These are phyloP conservation scores for Coecobrya sp. DNA, from an alignment of 2,888 invertebrate species.

Conservation along the genomic window DNA sequence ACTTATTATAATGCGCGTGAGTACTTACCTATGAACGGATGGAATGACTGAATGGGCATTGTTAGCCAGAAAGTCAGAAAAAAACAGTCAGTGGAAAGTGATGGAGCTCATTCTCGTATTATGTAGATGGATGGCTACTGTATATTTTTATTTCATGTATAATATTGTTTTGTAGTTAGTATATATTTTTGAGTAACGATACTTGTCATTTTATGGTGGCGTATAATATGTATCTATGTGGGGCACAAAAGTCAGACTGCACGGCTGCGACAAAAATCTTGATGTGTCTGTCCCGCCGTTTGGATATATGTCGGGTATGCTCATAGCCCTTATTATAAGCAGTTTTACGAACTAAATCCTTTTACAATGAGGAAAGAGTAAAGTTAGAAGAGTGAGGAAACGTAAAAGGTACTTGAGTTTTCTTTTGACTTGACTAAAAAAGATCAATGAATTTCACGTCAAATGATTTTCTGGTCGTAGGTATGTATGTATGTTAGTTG, in stretches of 20 bases:
- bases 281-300: constrained; percentile 24
- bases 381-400: constrained; percentile 16
- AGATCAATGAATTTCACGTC: constrained; percentile 73
- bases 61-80: neutral
- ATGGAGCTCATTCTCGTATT: neutral
- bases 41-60: constrained; percentile 21
- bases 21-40: constrained; percentile 1
- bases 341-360: neutral
- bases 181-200: neutral
- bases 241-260: constrained; percentile 70
- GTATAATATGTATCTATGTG: neutral
- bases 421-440: constrained; percentile 40
- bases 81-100: constrained; percentile 29
- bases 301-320: neutral
- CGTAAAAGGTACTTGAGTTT: constrained; percentile 61
- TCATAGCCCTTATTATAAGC: neutral
- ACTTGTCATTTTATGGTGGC: neutral
- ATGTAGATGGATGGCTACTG: neutral
- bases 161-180: neutral
- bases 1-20: constrained; percentile 29
- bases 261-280: constrained; percentile 61
- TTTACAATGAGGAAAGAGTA: constrained; percentile 12
- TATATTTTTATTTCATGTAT: constrained; percentile 8
- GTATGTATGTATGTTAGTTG: neutral
- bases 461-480: constrained; percentile 56